These are phyloP conservation scores for Meandrina meandrites DNA, from an alignment of 92 coral and sea anemone species.

Conservation along the genomic window DNA sequence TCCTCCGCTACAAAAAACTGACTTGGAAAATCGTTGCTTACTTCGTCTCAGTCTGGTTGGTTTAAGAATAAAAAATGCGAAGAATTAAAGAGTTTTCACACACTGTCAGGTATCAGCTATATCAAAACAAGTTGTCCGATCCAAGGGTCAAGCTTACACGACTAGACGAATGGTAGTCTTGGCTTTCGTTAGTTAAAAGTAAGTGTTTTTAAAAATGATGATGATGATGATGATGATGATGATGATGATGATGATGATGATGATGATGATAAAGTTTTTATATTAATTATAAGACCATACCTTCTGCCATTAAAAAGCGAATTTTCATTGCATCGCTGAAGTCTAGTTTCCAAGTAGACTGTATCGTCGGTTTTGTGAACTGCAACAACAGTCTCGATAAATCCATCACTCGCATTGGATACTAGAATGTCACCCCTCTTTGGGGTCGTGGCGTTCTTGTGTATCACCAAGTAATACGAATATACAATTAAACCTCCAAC, in stretches of 20 bases:
- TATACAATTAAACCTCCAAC: neutral
- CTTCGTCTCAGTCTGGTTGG: slow-evolving; percentile 15
- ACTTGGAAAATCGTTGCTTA: neutral
- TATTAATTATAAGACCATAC: too few species aligned
- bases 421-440: slow-evolving; percentile 49
- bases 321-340: slow-evolving; percentile 26
- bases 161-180: too few species aligned
- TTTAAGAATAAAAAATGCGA: too few species aligned
- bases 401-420: slow-evolving; percentile 45
- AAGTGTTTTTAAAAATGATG: too few species aligned
- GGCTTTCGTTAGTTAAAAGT: too few species aligned
- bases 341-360: slow-evolving; percentile 41
- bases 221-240: too few species aligned
- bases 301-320: neutral
- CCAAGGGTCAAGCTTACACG: too few species aligned
- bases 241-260: too few species aligned
- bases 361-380: slow-evolving; percentile 31
- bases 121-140: too few species aligned
- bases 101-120: too few species aligned
- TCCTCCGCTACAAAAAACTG: slow-evolving; percentile 53
- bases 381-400: slow-evolving; percentile 36
- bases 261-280: too few species aligned
- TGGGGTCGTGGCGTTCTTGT: slow-evolving; percentile 13
- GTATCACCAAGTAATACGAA: slow-evolving; percentile 48
- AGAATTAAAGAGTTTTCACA: too few species aligned